phyloP scores from a whole-genome alignment of 2,113 vertebrate genomes.

The Pedetes capensis region DNA sequence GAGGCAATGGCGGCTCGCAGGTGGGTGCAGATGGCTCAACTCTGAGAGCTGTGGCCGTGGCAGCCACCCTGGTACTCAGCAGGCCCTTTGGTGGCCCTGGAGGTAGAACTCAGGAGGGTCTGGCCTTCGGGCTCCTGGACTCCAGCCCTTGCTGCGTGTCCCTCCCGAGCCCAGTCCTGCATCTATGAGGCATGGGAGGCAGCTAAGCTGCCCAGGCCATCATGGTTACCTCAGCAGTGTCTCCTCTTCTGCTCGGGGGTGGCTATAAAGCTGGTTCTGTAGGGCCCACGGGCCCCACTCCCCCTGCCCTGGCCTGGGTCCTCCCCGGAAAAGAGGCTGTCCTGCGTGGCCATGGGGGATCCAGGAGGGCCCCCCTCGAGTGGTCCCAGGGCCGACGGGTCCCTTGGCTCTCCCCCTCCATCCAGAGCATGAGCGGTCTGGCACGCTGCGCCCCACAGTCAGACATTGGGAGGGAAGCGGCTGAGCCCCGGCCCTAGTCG shows the following conservation, averaged over 20 bases:
- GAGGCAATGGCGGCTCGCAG: accelerated
- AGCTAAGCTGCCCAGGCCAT: not conserved
- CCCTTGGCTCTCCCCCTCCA: accelerated
- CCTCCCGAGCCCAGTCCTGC: accelerated
- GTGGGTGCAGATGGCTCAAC: accelerated
- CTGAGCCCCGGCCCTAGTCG: not conserved
- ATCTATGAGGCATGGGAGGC: not conserved
- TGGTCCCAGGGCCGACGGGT: not conserved
- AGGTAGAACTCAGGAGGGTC: accelerated
- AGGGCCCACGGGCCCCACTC: no score
- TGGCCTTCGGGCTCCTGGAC: accelerated
- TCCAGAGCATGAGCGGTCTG: not conserved
- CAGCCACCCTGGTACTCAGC: not conserved
- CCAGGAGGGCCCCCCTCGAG: not conserved
- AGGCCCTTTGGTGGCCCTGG: not conserved
- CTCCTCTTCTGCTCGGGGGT: not conserved
- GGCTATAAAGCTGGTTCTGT: not conserved
- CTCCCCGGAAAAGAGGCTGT: not conserved
- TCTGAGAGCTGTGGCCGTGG: no score
- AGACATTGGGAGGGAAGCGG: not conserved
- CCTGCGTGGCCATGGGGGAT: not conserved
- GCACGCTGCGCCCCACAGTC: accelerated
- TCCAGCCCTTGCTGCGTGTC: accelerated
- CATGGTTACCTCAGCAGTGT: accelerated
- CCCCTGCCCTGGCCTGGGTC: no score